Evolutionary conservation across 2,797 vertebrate species (phyloP).

Genomic region (Carduelis carduelis): DNA sequence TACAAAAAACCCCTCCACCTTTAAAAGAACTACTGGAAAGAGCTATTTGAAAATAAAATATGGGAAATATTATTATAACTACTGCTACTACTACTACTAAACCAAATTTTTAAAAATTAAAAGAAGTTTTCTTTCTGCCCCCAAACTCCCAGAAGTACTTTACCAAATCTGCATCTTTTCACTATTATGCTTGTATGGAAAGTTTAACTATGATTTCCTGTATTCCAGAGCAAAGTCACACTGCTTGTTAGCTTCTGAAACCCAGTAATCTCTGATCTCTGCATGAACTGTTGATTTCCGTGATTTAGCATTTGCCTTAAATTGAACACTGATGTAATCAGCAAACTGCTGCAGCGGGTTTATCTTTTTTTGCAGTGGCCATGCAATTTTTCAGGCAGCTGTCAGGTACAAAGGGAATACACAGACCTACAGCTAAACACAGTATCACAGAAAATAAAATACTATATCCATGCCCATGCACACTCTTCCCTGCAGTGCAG

Average conservation of each 20-base stretch:
- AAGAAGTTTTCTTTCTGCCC: not conserved
- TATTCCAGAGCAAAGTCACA: not conserved
- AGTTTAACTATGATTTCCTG: not conserved
- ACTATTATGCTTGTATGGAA: not conserved
- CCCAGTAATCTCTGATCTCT: constrained; percentile 6
- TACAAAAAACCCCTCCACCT: not conserved
- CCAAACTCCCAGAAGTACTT: not conserved
- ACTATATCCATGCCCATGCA: not conserved
- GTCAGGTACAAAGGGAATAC: constrained; percentile 8
- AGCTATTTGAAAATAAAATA: not conserved
- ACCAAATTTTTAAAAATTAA: not conserved
- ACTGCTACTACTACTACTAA: not conserved
- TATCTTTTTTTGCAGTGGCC: constrained; percentile 37
- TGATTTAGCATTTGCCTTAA: constrained; percentile 26
- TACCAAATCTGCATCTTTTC: not conserved
- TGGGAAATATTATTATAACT: not conserved
- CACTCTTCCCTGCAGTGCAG: not conserved
- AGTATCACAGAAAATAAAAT: not conserved
- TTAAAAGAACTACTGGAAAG: not conserved
- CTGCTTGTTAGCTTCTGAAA: not conserved
- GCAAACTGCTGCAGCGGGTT: not conserved
- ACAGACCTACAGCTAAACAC: not conserved
- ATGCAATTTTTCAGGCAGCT: constrained; percentile 37
- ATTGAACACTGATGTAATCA: constrained; percentile 37
- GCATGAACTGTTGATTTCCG: not conserved